A percentile compares a stretch with the other conserved stretches of the same genome.
Evolutionary conservation across 1,140 invertebrate genomes (phyloP).

Genomic region (Zaprionus capensis): DNA sequence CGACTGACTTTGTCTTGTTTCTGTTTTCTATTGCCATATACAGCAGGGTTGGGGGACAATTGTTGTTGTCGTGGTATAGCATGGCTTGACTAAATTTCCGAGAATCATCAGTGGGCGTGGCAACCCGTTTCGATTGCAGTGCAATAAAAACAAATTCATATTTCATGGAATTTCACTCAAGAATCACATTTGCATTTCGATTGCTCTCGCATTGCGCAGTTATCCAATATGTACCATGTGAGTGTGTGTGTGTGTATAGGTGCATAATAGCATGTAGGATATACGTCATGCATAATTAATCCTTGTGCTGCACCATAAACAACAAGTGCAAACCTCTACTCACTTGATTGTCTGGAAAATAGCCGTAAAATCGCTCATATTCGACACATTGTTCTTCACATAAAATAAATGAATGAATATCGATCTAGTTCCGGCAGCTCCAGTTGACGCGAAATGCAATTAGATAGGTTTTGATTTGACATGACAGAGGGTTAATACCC

Average conservation of each 20-base stretch:
- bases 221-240: neutral
- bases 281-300: constrained; percentile 5
- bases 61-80: neutral
- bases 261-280: neutral
- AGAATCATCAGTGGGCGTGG: constrained; percentile 1
- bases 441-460: neutral
- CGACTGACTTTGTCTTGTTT: neutral
- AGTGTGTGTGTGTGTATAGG: neutral
- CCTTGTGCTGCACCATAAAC: neutral
- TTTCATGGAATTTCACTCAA: neutral
- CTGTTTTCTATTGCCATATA: neutral
- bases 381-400: neutral
- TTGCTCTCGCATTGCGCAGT: constrained; percentile 1
- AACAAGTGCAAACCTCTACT: neutral
- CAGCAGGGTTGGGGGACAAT: neutral
- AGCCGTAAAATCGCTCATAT: neutral
- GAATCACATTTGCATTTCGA: constrained; percentile 7
- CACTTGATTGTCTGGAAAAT: constrained; percentile 1
- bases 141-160: constrained; percentile 12
- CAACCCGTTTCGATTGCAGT: neutral
- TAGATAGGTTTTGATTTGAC: neutral
- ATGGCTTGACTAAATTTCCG: neutral
- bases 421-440: neutral
- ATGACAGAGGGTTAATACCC: neutral
- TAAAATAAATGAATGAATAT: neutral